These are phyloP conservation scores for Margaritifera margaritifera DNA, from an alignment of 2,888 invertebrate species.

Conservation along the genomic window DNA sequence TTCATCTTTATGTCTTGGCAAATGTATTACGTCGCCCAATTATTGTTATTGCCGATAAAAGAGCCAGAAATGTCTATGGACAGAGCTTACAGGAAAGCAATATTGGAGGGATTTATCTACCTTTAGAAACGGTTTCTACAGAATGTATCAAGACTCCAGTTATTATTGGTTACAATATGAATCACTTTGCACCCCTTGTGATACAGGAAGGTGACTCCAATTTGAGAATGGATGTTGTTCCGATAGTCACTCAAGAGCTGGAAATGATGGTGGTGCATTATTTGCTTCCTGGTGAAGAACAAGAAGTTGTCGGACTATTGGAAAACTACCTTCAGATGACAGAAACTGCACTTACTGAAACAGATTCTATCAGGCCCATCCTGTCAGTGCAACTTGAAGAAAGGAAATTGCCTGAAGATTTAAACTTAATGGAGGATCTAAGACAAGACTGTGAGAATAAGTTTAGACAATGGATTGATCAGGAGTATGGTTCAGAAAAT, in stretches of 20 bases:
- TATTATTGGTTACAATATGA: constrained; percentile 60
- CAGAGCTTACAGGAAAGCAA: constrained; percentile 58
- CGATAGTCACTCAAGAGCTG: constrained; percentile 54
- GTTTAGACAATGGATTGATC: constrained; percentile 13
- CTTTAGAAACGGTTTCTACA: constrained; percentile 54
- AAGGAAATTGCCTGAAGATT: constrained; percentile 30
- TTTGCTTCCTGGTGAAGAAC: constrained; percentile 56
- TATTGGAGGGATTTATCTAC: constrained; percentile 69
- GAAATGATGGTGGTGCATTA: constrained; percentile 54
- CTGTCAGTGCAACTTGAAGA: constrained; percentile 42
- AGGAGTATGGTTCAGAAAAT: too few species aligned
- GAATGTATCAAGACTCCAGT: constrained; percentile 60
- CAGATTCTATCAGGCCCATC: constrained; percentile 21
- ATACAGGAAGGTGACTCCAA: constrained; percentile 32
- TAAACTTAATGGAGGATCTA: constrained; percentile 42
- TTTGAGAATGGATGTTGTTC: constrained; percentile 32
- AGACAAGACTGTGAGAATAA: constrained; percentile 36
- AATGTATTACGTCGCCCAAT: constrained; percentile 69
- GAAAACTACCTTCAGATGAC: constrained; percentile 52
- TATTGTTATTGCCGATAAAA: constrained; percentile 63
- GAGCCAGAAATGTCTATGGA: constrained; percentile 51
- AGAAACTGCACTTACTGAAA: constrained; percentile 36
- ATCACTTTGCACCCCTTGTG: constrained; percentile 67
- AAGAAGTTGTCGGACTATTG: constrained; percentile 36
- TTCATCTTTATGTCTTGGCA: constrained; percentile 68